Percentiles rank a stretch among this genome's conserved stretches.
These are phyloP conservation scores for Gasterosteus aculeatus DNA, from an alignment of 2,113 vertebrate genomes.

Conservation along the genomic window DNA sequence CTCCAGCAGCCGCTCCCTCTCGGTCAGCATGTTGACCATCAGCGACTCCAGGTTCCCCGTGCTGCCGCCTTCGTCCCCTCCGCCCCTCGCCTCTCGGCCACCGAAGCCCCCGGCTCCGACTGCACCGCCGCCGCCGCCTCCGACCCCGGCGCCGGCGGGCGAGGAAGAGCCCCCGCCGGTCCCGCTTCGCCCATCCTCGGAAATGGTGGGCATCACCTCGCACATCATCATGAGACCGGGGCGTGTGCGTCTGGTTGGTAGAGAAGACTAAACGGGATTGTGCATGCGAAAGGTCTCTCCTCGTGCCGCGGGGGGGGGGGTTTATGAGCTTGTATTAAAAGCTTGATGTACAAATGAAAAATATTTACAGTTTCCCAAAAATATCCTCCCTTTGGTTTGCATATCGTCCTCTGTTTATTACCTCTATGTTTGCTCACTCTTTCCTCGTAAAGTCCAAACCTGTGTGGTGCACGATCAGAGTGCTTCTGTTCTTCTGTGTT, in stretches of 20 bases:
- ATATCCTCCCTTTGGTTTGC: slow-evolving; percentile 64
- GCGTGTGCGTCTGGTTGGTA: slow-evolving; percentile 42
- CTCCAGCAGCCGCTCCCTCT: slow-evolving; percentile 92
- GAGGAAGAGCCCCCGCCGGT: slow-evolving; percentile 83
- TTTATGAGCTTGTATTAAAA: slow-evolving; percentile 29
- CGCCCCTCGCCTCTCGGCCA: slow-evolving; percentile 65
- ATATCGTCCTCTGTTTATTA: slow-evolving; percentile 56
- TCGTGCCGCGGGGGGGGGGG: slow-evolving; percentile 19
- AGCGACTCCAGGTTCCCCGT: slow-evolving; percentile 93
- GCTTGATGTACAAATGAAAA: slow-evolving; percentile 69
- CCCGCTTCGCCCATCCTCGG: slow-evolving; percentile 90
- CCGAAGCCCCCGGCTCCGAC: slow-evolving; percentile 73
- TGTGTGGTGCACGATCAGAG: slow-evolving; percentile 48
- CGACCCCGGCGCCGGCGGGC: slow-evolving; percentile 70
- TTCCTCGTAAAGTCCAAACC: slow-evolving; percentile 41
- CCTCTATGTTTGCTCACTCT: slow-evolving; percentile 36
- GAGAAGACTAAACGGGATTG: slow-evolving; percentile 51
- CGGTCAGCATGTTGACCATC: slow-evolving; percentile 98
- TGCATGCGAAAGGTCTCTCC: slow-evolving; percentile 53
- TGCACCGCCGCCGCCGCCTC: slow-evolving; percentile 68
- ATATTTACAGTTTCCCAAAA: slow-evolving; percentile 65
- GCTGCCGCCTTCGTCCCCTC: slow-evolving; percentile 89
- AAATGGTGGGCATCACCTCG: slow-evolving; percentile 97
- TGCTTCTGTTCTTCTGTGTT: slow-evolving; percentile 42
- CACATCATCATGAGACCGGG: slow-evolving; percentile 91